These are phyloP conservation scores for Thecocarcelia acutangulata DNA, from an alignment of 2,888 invertebrate genomes.

Conservation along the genomic window DNA sequence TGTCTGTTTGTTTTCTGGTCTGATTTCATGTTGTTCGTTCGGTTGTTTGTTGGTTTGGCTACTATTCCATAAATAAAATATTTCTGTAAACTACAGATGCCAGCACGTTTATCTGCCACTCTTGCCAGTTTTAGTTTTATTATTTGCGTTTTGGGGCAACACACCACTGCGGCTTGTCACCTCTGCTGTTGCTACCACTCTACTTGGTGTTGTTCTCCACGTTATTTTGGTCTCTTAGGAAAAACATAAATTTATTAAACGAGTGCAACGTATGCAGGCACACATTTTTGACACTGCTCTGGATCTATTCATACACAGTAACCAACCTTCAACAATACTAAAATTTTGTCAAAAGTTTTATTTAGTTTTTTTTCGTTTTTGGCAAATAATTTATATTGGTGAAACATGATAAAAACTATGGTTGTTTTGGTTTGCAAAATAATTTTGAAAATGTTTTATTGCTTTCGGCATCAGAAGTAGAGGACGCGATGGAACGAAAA, in stretches of 20 bases:
- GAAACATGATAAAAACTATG: conserved; percentile 34
- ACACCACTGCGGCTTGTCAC: conserved; percentile 65
- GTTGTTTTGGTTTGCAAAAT: conserved; percentile 37
- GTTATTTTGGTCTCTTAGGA: conserved; percentile 16
- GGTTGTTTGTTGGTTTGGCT: conserved; percentile 21
- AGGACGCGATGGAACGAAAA: conserved; percentile 14
- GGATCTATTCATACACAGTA: background rate
- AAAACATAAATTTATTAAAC: conserved; percentile 34
- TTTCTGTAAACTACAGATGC: background rate
- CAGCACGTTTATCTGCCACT: background rate
- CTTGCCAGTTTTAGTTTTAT: conserved; percentile 28
- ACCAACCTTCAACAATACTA: conserved; percentile 42
- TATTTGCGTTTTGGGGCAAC: conserved; percentile 78
- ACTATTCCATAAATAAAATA: conserved; percentile 8
- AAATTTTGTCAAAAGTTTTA: conserved; percentile 20
- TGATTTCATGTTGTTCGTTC: conserved; percentile 14
- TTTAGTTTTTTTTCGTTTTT: conserved; percentile 13
- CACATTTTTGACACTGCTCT: conserved; percentile 15
- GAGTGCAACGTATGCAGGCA: conserved; percentile 1
- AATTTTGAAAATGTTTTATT: conserved; percentile 60
- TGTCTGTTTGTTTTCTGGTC: background rate
- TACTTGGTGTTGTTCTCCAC: background rate
- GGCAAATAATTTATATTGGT: conserved; percentile 56
- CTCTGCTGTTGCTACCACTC: conserved; percentile 45
- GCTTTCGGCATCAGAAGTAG: conserved; percentile 44